Conservation (phyloP, 1,140 invertebrate species). For the Calephelis nemesis region DNA sequence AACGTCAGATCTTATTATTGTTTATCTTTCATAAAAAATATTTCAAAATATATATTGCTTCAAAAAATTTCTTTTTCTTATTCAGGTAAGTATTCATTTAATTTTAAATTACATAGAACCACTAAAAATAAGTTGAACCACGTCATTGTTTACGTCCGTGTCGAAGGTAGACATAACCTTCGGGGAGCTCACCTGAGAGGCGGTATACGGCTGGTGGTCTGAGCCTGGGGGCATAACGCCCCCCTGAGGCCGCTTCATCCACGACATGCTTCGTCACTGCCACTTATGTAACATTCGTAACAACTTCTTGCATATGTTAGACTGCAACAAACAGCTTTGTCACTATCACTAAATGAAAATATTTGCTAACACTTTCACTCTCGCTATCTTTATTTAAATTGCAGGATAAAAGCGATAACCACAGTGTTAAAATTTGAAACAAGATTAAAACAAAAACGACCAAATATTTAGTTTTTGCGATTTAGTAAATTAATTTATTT, state of each 20-base stretch:
- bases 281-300: slow-evolving; percentile 73
- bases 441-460: background rate
- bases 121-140: slow-evolving; percentile 38
- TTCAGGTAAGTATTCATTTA: background rate
- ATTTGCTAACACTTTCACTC: slow-evolving; percentile 66
- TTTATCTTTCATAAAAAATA: too few relatives aligned
- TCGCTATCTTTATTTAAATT: slow-evolving; percentile 25
- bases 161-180: slow-evolving; percentile 46
- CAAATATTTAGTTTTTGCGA: slow-evolving; percentile 12
- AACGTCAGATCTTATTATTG: too few relatives aligned
- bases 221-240: slow-evolving; percentile 51
- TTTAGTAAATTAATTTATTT: slow-evolving; percentile 36
- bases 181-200: slow-evolving; percentile 50
- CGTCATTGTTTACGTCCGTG: slow-evolving; percentile 69
- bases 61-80: background rate
- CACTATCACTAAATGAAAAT: slow-evolving; percentile 63
- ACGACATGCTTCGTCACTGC: slow-evolving; percentile 67
- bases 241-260: slow-evolving; percentile 69
- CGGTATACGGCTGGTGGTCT: slow-evolving; percentile 48
- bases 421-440: background rate
- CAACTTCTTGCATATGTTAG: slow-evolving; percentile 63
- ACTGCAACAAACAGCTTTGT: slow-evolving; percentile 61
- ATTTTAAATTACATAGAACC: slow-evolving; percentile 24
- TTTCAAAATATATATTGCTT: background rate
- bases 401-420: slow-evolving; percentile 5